A percentile compares a stretch with the other conserved stretches of the same genome.
Conservation (phyloP, 2,888 invertebrate species). For the Stenolophus ochropezus region DNA sequence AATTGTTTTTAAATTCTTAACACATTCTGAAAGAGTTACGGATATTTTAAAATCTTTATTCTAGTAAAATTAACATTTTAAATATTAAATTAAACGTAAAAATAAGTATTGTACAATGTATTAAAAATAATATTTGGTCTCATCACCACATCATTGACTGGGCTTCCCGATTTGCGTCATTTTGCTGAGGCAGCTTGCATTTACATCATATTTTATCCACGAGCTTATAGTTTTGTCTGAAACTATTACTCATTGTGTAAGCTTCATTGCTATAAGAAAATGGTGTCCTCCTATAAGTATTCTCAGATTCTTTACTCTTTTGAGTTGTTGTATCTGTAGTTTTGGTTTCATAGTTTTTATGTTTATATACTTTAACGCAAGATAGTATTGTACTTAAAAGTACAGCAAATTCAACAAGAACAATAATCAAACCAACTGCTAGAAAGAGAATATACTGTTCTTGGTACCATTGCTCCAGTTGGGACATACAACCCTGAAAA, state of each 20-base stretch:
- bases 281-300: constrained; percentile 64
- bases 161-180: constrained; percentile 72
- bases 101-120: constrained; percentile 49
- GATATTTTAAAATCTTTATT: neutral
- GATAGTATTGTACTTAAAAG: constrained; percentile 82
- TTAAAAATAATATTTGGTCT: constrained; percentile 38
- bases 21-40: too few relatives aligned
- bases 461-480: constrained; percentile 85
- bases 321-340: constrained; percentile 52
- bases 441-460: constrained; percentile 84
- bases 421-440: constrained; percentile 79
- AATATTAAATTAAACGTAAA: constrained; percentile 28
- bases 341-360: constrained; percentile 70
- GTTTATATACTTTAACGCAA: constrained; percentile 79
- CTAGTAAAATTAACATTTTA: neutral
- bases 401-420: constrained; percentile 84
- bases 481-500: constrained; percentile 81
- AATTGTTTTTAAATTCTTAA: neutral
- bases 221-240: constrained; percentile 70
- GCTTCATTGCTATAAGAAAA: constrained; percentile 70
- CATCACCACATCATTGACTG: constrained; percentile 79
- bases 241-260: constrained; percentile 70
- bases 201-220: constrained; percentile 70
- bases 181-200: constrained; percentile 66
- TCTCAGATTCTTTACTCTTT: constrained; percentile 50